Base-by-base conservation (phyloP, 2,797 vertebrate genomes). In the Parambassis ranga region DNA sequence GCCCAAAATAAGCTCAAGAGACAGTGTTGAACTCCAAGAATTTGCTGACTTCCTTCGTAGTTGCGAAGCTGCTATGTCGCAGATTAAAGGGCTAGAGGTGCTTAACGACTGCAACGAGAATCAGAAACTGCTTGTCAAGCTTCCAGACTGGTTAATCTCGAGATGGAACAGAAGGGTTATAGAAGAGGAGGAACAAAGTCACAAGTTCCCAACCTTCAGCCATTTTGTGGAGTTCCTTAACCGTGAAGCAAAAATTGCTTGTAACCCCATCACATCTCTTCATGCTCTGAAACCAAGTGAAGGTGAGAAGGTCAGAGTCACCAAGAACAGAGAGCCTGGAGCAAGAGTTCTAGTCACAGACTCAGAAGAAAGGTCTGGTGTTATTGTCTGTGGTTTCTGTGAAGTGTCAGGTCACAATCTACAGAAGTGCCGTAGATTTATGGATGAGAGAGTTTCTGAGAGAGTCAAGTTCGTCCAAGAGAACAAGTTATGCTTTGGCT, bases 401-500 rank as follows among this genome's bases (percentile, higher is more conserved):
- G 15, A 42, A 26, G 5, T 6, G 7, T n/a, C 13, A 7, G 39
- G 39, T 24, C 22, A 26, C 14, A 2, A 42, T 22, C 20, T 42
- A 24, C 13, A 6, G 8, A 15, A 42, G 7, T 81, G 75, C 31
- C 4, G 37, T 22, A 57, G 11, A 44, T 81, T 82, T 2, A 51
- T 61, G 35, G 67, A 65, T 1, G 72, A 50, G 30, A 1, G 41
- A 5, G 8, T 73, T 1, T 0, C 8, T 6, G 62, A 72, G 50
- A 1, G 22, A 36, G 62, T 74, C 7, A 78, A 59, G 28, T 80
- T 55, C 57, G 50, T 80, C 1, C 39, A 69, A 23, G 26, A 2
- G 1, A 69, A 75, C 0, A 50, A 32, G 33, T 10, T 66, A n/a
- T 80, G 73, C n/a, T 82, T 82, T 68, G 76, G 61, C 31, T 78